Base-by-base conservation (phyloP, 2,888 invertebrate species). In the Netelia fuscicornis region DNA sequence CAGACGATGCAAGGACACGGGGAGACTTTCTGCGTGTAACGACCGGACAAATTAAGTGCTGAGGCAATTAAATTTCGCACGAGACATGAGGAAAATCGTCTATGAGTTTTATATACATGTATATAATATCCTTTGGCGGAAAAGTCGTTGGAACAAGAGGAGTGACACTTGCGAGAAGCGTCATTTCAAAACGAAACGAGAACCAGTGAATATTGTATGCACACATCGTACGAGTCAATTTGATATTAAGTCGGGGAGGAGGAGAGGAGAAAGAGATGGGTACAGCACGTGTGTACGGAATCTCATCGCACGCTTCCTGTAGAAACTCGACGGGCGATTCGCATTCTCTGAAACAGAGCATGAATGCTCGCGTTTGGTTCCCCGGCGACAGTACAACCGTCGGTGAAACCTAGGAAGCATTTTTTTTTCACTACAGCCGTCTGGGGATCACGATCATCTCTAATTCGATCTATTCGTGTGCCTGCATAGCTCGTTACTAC, bases 331-430 rank as follows among this genome's bases (percentile, higher is more conserved):
- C 86, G 84, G 85, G 56, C 71, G 64, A 89, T 91, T 89, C 88
- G 89, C 89, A 88, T 84, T 86, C 87, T 89, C 89, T 91, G 89
- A 93, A 93, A 92, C 92, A 93, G 92, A 93, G 92, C 92, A 92
- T 93, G 92, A 92, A 92, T 86, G 81, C 86, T 81, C 86, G 87
- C 90, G 87, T 90, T 89, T 78, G 79, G 76, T 62, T 77, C 54
- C 81, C 60, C 62, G 58, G 83, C 87, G 88, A 89, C 89, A 88
- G 84, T 88, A 56, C 74, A 83, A 58, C 68, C 88, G 81, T 67
- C 83, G 88, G 91, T 90, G 91, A 92, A 92, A 92, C 89, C 75
- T 88, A 88, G 92, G 90, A 91, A 84, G 87, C 79, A 86, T 88
- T 89, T 89, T 86, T 84, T 85, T 56, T 62, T 86, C 80, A 80